Evolutionary conservation across 2,797 vertebrate genomes (phyloP), one percentile per base, ranked within the genome.

Genomic region (Podarcis siculus): DNA sequence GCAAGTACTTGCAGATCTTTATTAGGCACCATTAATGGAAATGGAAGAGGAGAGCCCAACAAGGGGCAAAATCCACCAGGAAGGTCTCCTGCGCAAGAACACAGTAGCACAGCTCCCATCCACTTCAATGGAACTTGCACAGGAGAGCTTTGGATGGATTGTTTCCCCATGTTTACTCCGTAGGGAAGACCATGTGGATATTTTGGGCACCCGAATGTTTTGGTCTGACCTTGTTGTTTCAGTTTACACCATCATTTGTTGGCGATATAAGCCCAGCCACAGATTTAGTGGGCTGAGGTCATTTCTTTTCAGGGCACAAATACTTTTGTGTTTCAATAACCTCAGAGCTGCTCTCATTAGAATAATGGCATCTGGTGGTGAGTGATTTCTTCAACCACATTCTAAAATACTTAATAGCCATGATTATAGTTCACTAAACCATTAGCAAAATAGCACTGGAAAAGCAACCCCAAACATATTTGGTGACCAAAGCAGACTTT

Each of bases 231-330:
- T 7, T 19, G 45, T 66, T 21, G 39, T 79, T 72, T 64, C n/a
- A 39, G n/a, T 45, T 61, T 49, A 8, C 1, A 0, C n/a, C 77
- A 80, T 76, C 83, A 25, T 49, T 85, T 37, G 71, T 55, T 66
- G 32, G 30, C 9, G 25, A 88, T 89, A 78, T 58, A 13, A 83
- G 83, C 13, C 37, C 4, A 30, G 32, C 55, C n/a, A 66, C 27
- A 25, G 4, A 55, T 88, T 17, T 76, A 75, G 73, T n/a, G 32
- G 13, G 12, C 0, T 55, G 85, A 72, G 17, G 42, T 66, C 7
- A 85, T 80, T 37, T 85, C 27, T 78, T 58, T 80, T 58, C 45
- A 88, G 25, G 10, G 88, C 91, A 37, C n/a, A 2, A 21, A 64
- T 12, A 45, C 3, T 1, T 61, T 30, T 9, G 12, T 66, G 27